Percentiles rank a stretch among this genome's conserved stretches.
Evolutionary conservation across 2,113 vertebrate species (phyloP).

Genomic region (Polypterus senegalus): DNA sequence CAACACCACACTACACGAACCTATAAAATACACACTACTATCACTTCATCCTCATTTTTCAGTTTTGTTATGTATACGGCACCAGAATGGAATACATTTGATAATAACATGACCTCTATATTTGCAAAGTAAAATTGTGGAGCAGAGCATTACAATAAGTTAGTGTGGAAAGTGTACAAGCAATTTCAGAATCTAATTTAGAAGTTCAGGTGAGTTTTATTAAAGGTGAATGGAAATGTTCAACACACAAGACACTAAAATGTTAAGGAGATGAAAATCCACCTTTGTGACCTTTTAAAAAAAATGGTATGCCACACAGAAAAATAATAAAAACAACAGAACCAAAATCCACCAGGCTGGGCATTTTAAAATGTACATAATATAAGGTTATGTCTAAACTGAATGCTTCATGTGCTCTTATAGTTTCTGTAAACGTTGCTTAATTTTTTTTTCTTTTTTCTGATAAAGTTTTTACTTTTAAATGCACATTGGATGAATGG

Average conservation of each 20-base stretch:
- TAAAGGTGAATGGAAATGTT: constrained; percentile 48
- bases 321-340: constrained; percentile 37
- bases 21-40: background rate
- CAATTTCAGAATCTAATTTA: constrained; percentile 56
- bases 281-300: constrained; percentile 24
- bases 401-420: too few relatives aligned
- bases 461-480: too few relatives aligned
- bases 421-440: too few relatives aligned
- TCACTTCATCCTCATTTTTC: background rate
- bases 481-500: too few relatives aligned
- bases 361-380: too few relatives aligned
- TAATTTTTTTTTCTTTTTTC: too few relatives aligned
- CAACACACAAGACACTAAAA: constrained; percentile 24
- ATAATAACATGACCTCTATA: constrained; percentile 32
- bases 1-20: background rate
- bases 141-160: constrained; percentile 24
- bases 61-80: too few relatives aligned
- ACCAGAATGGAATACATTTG: constrained; percentile 34
- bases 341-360: constrained; percentile 24
- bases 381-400: too few relatives aligned
- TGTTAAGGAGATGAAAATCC: constrained; percentile 22
- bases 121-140: constrained; percentile 28
- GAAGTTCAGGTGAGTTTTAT: constrained; percentile 26
- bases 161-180: constrained; percentile 25
- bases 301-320: constrained; percentile 20